Evolutionary conservation across 2,113 vertebrate species (phyloP).

Genomic region (Platichthys flesus): DNA sequence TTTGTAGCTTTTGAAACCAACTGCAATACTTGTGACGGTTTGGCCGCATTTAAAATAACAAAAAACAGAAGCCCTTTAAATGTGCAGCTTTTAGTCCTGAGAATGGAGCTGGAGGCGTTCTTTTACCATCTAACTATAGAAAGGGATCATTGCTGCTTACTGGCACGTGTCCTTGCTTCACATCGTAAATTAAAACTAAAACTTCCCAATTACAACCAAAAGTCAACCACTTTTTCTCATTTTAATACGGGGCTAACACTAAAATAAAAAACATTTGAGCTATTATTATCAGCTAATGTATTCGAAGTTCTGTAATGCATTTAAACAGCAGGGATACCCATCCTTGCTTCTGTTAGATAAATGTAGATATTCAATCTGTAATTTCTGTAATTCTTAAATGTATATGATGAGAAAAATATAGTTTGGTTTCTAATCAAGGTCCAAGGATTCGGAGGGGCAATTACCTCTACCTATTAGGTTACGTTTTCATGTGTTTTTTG

Average conservation of each 20-base stretch:
- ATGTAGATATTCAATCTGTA: background rate
- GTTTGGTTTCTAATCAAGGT: background rate
- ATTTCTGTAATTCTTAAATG: background rate
- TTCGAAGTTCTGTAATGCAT: background rate
- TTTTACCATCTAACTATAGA: background rate
- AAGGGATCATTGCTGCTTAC: background rate
- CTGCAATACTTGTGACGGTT: background rate
- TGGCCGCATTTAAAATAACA: constrained; percentile 1
- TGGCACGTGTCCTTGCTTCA: background rate
- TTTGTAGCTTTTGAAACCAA: constrained; percentile 16
- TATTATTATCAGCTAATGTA: background rate
- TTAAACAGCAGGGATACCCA: background rate
- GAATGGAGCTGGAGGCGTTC: background rate
- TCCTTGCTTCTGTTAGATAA: background rate
- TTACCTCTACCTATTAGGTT: no score
- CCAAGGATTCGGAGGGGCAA: background rate
- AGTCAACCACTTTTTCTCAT: background rate
- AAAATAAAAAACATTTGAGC: background rate
- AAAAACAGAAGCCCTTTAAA: background rate
- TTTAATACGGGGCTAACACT: background rate
- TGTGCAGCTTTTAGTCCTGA: background rate
- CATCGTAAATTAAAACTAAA: background rate
- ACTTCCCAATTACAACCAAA: background rate
- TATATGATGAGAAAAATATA: background rate
- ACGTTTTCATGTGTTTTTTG: no score